Evolutionary conservation across 2,797 vertebrate species (phyloP).

Genomic region (Pipistrellus nathusii): DNA sequence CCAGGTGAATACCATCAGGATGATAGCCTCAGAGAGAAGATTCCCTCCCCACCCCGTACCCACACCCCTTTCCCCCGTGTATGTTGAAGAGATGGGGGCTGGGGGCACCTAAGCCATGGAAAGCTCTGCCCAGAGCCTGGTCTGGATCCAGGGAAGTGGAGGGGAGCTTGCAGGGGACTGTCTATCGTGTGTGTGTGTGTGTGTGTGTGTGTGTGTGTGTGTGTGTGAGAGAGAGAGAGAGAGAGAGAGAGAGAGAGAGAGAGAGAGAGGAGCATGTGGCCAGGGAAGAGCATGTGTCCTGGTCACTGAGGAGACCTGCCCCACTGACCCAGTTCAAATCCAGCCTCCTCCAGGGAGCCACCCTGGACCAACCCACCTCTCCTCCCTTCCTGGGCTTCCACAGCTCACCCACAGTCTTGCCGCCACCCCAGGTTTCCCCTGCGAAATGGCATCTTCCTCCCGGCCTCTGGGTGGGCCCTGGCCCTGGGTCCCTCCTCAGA

Average conservation of each 20-base stretch:
- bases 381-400: neutral
- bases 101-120: neutral
- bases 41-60: neutral
- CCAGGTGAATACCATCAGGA: neutral
- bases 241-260: too few relatives aligned
- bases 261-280: accelerated
- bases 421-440: neutral
- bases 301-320: too few relatives aligned
- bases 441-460: neutral
- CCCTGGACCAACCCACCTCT: neutral
- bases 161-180: neutral
- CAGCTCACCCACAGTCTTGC: neutral
- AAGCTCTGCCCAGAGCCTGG: neutral
- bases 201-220: too few relatives aligned
- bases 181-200: neutral
- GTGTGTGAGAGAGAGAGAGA: too few relatives aligned
- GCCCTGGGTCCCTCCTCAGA: neutral
- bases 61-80: accelerated
- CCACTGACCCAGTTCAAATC: neutral
- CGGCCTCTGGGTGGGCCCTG: neutral
- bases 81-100: neutral
- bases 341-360: neutral
- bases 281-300: neutral
- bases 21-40: neutral
- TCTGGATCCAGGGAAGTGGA: neutral